Evolutionary conservation across 2,888 invertebrate genomes (phyloP).

Genomic region (Tromatobia lineatoria): DNA sequence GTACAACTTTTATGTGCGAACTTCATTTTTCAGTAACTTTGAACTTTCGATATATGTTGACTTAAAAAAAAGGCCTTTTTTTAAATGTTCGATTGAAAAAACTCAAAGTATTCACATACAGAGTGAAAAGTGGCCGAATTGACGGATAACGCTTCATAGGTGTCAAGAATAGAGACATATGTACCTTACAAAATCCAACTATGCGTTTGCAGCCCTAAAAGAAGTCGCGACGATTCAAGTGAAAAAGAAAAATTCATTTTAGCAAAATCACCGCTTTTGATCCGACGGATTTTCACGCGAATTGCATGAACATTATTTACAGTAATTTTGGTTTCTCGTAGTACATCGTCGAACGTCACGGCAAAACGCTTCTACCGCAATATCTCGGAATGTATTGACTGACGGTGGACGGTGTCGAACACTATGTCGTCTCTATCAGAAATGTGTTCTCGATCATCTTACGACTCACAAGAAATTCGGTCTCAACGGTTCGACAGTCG

Average conservation of each 20-base stretch:
- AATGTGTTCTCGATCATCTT: slow-evolving; percentile 98
- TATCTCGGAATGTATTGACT: slow-evolving; percentile 99
- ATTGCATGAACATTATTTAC: neutral
- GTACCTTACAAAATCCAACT: too few species aligned
- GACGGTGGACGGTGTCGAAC: slow-evolving; percentile 99
- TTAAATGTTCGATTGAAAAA: too few species aligned
- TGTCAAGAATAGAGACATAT: too few species aligned
- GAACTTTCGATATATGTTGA: too few species aligned
- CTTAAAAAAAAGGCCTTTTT: too few species aligned
- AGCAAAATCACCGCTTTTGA: neutral
- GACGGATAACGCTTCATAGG: too few species aligned
- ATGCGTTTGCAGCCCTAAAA: too few species aligned
- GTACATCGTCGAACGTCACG: slow-evolving; percentile 99
- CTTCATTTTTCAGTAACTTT: too few species aligned
- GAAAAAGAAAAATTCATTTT: neutral
- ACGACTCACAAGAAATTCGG: slow-evolving; percentile 91
- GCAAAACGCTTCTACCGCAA: slow-evolving; percentile 98
- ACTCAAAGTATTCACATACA: too few species aligned
- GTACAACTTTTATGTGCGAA: too few species aligned
- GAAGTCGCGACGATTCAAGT: neutral
- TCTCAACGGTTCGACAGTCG: slow-evolving; percentile 94
- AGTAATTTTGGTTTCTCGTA: slow-evolving; percentile 84
- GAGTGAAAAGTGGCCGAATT: too few species aligned
- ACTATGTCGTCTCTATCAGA: slow-evolving; percentile 98
- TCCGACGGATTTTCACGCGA: neutral